A percentile compares a stretch with the other conserved stretches of the same genome.
Evolutionary conservation across 2,113 vertebrate species (phyloP).

Genomic region (Montifringilla adamsi): DNA sequence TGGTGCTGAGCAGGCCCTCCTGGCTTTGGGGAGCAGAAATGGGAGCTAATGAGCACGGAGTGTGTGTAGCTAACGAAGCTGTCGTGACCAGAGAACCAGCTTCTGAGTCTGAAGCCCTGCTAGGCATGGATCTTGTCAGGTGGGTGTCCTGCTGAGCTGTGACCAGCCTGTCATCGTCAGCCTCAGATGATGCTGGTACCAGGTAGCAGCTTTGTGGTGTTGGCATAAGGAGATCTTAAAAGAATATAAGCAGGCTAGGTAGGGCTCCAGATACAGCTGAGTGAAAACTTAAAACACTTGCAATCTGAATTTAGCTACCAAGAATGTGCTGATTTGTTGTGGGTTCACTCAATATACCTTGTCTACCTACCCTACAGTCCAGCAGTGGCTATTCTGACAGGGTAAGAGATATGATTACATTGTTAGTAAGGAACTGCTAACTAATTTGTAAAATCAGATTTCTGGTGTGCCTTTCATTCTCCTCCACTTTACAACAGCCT

Average conservation of each 20-base stretch:
- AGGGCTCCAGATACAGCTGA: not conserved
- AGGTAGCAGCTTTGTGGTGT: not conserved
- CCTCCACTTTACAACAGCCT: not conserved
- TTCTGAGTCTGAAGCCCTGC: conserved; percentile 72
- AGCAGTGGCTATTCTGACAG: not conserved
- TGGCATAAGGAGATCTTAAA: not conserved
- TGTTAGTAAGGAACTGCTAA: not conserved
- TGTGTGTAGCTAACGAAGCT: conserved; percentile 78
- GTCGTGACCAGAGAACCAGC: conserved; percentile 72
- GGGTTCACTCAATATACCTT: not conserved
- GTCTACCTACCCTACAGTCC: not conserved
- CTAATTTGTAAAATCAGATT: not conserved
- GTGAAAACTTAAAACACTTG: not conserved
- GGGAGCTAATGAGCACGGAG: conserved; percentile 82
- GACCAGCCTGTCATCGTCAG: not conserved
- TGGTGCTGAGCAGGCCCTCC: conserved; percentile 78
- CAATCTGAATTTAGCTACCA: not conserved
- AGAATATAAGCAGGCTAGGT: no score
- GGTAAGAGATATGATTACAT: not conserved
- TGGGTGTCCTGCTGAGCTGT: conserved; percentile 34
- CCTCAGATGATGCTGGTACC: not conserved
- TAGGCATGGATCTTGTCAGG: conserved; percentile 84
- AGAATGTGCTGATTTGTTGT: not conserved
- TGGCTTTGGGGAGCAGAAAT: conserved; percentile 86
- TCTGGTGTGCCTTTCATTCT: not conserved